Conservation (phyloP, 2,113 vertebrate species). For the Ptychochromis oligacanthus region DNA sequence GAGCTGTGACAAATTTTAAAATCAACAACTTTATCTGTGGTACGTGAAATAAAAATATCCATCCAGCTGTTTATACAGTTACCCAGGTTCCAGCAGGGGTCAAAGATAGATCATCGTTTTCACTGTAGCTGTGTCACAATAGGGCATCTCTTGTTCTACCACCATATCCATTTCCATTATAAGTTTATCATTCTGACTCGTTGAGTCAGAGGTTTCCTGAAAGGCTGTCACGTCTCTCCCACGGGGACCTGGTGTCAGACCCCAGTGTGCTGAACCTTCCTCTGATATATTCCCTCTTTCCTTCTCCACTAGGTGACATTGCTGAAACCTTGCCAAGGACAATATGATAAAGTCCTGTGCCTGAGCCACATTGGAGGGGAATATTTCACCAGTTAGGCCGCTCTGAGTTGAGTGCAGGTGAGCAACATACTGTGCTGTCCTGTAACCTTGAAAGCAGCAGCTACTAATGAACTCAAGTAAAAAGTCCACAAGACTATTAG, state of each 20-base stretch:
- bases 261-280: slow-evolving; percentile 77
- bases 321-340: slow-evolving; percentile 81
- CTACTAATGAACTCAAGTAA: slow-evolving; percentile 19
- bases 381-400: slow-evolving; percentile 82
- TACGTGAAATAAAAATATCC: slow-evolving; percentile 43
- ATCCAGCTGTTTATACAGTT: slow-evolving; percentile 51
- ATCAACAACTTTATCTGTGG: slow-evolving; percentile 10
- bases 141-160: slow-evolving; percentile 52
- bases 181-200: slow-evolving; percentile 74
- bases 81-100: slow-evolving; percentile 52
- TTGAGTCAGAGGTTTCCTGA: slow-evolving; percentile 76
- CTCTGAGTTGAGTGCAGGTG: slow-evolving; percentile 62
- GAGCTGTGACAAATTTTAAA: not conserved
- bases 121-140: slow-evolving; percentile 46
- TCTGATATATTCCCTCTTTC: slow-evolving; percentile 82
- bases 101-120: slow-evolving; percentile 63
- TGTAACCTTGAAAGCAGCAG: slow-evolving; percentile 79
- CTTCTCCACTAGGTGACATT: slow-evolving; percentile 83
- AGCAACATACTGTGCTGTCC: slow-evolving; percentile 59
- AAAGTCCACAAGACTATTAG: slow-evolving; percentile 2
- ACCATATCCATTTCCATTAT: slow-evolving; percentile 72
- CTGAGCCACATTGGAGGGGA: slow-evolving; percentile 76
- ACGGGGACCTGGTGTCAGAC: slow-evolving; percentile 72
- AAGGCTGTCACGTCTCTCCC: slow-evolving; percentile 75
- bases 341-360: slow-evolving; percentile 86